Evolutionary conservation across 2,888 invertebrate genomes (phyloP), one percentile per base, ranked within the genome.

Genomic region (Thera britannica): DNA sequence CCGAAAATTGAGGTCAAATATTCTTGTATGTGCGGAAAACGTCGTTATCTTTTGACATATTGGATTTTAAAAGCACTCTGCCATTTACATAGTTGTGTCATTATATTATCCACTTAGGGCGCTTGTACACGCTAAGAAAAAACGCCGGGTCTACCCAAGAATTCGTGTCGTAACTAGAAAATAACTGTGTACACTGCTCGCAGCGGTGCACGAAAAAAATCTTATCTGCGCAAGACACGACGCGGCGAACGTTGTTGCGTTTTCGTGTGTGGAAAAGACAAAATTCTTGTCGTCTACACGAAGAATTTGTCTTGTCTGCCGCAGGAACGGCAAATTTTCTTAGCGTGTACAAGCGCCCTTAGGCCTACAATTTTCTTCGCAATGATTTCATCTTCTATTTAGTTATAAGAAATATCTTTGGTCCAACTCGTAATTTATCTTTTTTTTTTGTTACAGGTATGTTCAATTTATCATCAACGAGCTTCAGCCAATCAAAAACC

Each of bases 371-470:
- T n/a, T 61, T 54, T 48, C 0, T 49, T 35, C 51, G 36, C 36
- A 49, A 49, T 23, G 7, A 51, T 6, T 46, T 46, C 34, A 52
- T 23, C 23, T 2, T 23, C 23, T 23, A 23, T 3, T 5, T 5
- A n/a, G 3, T n/a, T 11, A n/a, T 46, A 35, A n/a, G 11, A n/a
- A 36, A n/a, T 36, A 49, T 59, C n/a, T 46, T 48, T 46, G 12
- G 35, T 52, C 12, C 44, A 38, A 58, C 41, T 34, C 3, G 23
- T 41, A 58, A 51, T 41, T 68, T 2, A 68, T 56, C 2, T 9
- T 44, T 54, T 58, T 58, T 58, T 58, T 75, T 78, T 80, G 77
- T 82, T 82, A 58, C 81, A 82, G 82, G 82, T 82, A 82, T 71
- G 78, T 77, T 52, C 54, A 35, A 63, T 70, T 48, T 23, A 63